Base-by-base conservation (phyloP, 2,113 vertebrate species). In the Chaenogobius annularis region DNA sequence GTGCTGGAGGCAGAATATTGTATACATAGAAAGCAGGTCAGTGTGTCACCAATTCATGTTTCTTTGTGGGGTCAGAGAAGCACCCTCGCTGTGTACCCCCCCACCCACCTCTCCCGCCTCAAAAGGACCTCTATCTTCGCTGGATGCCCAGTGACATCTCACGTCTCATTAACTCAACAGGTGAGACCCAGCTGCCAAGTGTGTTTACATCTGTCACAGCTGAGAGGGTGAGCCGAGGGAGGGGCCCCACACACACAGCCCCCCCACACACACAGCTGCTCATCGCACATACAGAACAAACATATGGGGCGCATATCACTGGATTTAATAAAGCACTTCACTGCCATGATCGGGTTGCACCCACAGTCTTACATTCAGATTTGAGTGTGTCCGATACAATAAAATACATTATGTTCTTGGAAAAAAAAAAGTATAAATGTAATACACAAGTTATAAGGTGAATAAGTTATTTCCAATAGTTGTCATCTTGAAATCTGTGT, bases 181-280 rank as follows among this genome's bases (percentile, higher is more conserved):
- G 91, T 91, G 91, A 91, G 80, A 69, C 84, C 22, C 91, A 91
- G 90, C 88, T 90, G 91, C 86, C 22, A 70, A 77, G 72, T 83
- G 69, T 77, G 79, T 77, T 72, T 22, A 68, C 88, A 90, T 90
- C 89, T 90, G 89, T 90, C 81, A 66, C 66, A 67, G 69, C 19
- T 26, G 76, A 84, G 82, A 7, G 61, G 63, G 17, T 22, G 6
- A 66, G 37, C 10, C 22, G 44, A 55, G 63, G 76, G 48, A 73
- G 75, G 80, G 68, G 0, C 62, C 68, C 23, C n/a, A n/a, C n/a
- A n/a, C n/a, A n/a, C n/a, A n/a, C n/a, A n/a, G n/a, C n/a, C n/a
- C n/a, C n/a, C n/a, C n/a, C 20, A 73, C 79, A 52, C 72, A 73
- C 74, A 82, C 89, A 88, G 88, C 87, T 89, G 89, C 86, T 77